These are phyloP conservation scores for Halocynthia aurantium DNA, from an alignment of 23 tunicate genomes.

Conservation along the genomic window DNA sequence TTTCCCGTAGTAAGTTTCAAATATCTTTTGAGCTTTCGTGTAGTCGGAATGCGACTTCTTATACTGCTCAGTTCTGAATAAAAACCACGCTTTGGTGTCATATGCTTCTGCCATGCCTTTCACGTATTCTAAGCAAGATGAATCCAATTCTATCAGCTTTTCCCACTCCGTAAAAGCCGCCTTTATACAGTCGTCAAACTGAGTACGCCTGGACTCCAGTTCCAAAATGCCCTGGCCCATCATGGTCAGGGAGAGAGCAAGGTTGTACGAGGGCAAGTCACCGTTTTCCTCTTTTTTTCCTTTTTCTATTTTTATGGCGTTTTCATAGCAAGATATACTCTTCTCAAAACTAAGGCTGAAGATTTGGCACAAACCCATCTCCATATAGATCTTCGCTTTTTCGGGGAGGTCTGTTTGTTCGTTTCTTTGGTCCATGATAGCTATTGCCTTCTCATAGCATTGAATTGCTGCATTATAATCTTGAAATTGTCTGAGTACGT, in stretches of 20 bases:
- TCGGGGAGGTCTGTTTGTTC: background rate
- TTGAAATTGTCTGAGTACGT: background rate
- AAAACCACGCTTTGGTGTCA: background rate
- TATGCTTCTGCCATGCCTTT: constrained; percentile 2
- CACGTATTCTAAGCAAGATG: background rate
- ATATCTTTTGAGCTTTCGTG: background rate
- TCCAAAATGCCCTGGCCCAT: background rate
- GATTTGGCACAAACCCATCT: background rate
- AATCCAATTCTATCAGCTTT: background rate
- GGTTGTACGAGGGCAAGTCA: background rate
- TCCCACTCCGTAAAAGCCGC: background rate
- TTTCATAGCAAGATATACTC: background rate
- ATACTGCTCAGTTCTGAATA: background rate
- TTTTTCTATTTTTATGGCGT: background rate
- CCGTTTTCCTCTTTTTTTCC: too few species aligned
- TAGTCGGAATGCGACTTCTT: background rate
- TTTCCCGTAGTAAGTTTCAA: background rate
- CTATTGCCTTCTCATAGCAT: background rate
- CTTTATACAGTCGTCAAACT: background rate
- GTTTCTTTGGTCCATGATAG: too few species aligned
- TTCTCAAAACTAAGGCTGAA: background rate
- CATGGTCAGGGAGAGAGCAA: constrained; percentile 3
- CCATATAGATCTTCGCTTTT: background rate
- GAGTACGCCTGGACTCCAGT: background rate
- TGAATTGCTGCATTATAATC: background rate